These are phyloP conservation scores for Rutilus rutilus DNA, from an alignment of 2,113 vertebrate genomes.

Conservation along the genomic window DNA sequence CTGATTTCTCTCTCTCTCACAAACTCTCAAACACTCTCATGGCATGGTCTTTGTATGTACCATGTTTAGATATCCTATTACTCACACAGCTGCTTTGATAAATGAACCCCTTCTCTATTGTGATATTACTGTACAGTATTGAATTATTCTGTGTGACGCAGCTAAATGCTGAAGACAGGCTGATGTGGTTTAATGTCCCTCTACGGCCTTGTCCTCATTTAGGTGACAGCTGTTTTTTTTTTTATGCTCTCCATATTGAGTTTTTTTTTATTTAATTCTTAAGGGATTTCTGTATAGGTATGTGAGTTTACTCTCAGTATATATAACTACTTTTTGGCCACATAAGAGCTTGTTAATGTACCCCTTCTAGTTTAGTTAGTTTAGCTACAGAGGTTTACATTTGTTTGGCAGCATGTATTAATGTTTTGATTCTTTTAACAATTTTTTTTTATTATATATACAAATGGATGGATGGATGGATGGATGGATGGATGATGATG, in stretches of 20 bases:
- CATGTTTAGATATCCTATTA: slow-evolving; percentile 14
- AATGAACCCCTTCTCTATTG: slow-evolving; percentile 6
- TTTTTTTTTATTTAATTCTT: background rate
- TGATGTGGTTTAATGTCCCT: slow-evolving; percentile 19
- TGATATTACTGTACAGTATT: background rate
- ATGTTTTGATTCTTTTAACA: background rate
- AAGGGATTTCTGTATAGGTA: background rate
- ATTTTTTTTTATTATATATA: no score
- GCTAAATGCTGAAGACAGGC: slow-evolving; percentile 1
- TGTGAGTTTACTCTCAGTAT: background rate
- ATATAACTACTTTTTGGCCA: no score
- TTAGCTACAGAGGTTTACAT: background rate
- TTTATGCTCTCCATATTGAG: no score
- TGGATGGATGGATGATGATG: background rate
- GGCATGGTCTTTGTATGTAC: background rate
- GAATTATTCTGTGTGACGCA: slow-evolving; percentile 2
- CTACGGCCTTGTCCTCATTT: background rate
- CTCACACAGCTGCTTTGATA: background rate
- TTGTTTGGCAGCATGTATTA: background rate
- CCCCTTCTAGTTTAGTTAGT: background rate
- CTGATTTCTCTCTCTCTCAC: background rate
- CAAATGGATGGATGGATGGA: no score
- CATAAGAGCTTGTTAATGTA: background rate
- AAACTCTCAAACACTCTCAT: background rate
- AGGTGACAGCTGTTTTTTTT: background rate